phyloP scores from a whole-genome alignment of 1,140 invertebrate genomes.

The Anastatus disparis region DNA sequence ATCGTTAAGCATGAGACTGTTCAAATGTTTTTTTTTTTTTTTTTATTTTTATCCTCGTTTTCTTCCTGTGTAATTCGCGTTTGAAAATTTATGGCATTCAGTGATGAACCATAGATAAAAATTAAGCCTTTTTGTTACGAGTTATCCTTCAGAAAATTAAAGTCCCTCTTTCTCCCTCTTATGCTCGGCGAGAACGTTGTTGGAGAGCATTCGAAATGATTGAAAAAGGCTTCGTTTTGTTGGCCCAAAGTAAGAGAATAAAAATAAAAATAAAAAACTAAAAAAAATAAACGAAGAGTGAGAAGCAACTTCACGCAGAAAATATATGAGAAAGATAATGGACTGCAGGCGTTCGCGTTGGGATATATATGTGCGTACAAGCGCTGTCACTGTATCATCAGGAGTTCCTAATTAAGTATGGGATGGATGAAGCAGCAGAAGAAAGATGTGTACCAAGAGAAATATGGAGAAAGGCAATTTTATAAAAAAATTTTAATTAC shows the following conservation, averaged over 20 bases:
- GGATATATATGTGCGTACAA: constrained; percentile 27
- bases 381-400: constrained; percentile 22
- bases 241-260: constrained; percentile 32
- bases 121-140: constrained; percentile 10
- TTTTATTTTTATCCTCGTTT: constrained; percentile 4
- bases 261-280: constrained; percentile 3
- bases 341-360: constrained; percentile 12
- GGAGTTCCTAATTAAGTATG: constrained; percentile 43
- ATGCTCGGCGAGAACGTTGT: too few relatives aligned
- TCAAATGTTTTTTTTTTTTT: constrained; percentile 26
- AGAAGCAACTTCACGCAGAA: constrained; percentile 30
- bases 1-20: constrained; percentile 39
- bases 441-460: constrained; percentile 32
- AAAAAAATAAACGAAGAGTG: not conserved
- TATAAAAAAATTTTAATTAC: too few relatives aligned
- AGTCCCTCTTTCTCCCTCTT: too few relatives aligned
- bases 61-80: constrained; percentile 18
- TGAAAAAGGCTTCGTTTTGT: constrained; percentile 12
- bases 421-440: constrained; percentile 27
- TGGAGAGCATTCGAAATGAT: constrained; percentile 22
- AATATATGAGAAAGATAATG: constrained; percentile 41
- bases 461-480: too few relatives aligned
- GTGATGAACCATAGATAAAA: constrained; percentile 21
- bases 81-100: constrained; percentile 32
- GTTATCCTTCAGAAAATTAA: constrained; percentile 39